Conservation (phyloP, 2,113 vertebrate species). For the Ageneiosus marmoratus region DNA sequence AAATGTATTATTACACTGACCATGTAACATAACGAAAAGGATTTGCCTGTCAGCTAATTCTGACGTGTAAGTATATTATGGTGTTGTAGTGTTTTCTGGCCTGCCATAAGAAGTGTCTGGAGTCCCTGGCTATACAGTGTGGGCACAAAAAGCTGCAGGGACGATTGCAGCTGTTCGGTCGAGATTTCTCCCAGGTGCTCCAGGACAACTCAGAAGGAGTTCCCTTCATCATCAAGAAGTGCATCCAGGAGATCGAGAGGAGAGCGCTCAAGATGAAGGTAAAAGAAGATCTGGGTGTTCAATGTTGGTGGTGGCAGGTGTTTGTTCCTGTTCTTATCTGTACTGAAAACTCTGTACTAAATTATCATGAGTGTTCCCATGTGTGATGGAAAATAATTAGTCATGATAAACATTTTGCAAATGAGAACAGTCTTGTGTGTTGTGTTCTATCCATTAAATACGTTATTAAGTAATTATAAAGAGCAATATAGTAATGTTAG, state of each 20-base stretch:
- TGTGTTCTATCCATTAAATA: not conserved
- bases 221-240: constrained; percentile 92
- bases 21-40: not conserved
- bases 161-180: constrained; percentile 89
- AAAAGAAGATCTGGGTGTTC: not conserved
- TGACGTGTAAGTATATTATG: not conserved
- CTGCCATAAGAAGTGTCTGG: constrained; percentile 96
- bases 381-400: not conserved
- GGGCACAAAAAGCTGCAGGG: constrained; percentile 95
- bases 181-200: constrained; percentile 80
- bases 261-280: constrained; percentile 91
- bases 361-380: not conserved
- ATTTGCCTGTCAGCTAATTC: not conserved
- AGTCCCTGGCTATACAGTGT: constrained; percentile 93
- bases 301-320: not conserved
- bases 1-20: not conserved
- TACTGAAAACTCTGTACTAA: not conserved
- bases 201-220: constrained; percentile 72
- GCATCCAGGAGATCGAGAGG: constrained; percentile 87
- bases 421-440: too few species aligned
- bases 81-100: constrained; percentile 86
- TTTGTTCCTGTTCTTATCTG: too few species aligned
- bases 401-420: not conserved
- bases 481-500: not conserved
- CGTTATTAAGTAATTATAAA: not conserved